phyloP scores from a whole-genome alignment of 2,888 invertebrate species.

The Melanotus villosus region DNA sequence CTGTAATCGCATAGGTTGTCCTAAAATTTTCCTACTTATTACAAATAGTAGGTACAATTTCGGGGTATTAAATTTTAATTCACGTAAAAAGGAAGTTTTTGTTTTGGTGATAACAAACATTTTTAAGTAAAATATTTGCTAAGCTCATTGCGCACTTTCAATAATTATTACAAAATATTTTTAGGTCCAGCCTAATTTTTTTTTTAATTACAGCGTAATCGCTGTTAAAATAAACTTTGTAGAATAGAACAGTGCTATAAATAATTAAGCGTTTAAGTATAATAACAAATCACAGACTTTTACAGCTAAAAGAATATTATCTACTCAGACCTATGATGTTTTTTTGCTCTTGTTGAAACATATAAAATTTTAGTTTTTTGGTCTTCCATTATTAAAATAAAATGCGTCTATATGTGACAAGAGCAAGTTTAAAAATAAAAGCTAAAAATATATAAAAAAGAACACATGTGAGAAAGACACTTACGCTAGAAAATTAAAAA shows the following conservation, averaged over 20 bases:
- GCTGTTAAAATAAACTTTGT: constrained; percentile 49
- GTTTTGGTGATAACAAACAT: neutral
- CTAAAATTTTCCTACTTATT: neutral
- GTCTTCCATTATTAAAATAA: too few species aligned
- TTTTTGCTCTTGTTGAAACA: neutral
- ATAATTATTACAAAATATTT: constrained; percentile 32
- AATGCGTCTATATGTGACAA: too few species aligned
- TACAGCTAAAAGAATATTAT: constrained; percentile 26
- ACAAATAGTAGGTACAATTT: neutral
- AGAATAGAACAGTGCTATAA: constrained; percentile 51
- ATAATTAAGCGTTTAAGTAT: constrained; percentile 46
- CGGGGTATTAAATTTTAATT: neutral
- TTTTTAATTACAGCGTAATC: constrained; percentile 21
- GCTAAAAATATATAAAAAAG: neutral
- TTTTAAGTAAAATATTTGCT: constrained; percentile 7
- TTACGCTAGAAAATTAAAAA: constrained; percentile 23
- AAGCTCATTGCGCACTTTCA: constrained; percentile 4
- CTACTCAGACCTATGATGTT: constrained; percentile 7
- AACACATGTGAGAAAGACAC: neutral
- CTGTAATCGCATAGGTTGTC: neutral
- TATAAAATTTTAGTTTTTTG: neutral
- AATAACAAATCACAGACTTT: constrained; percentile 60
- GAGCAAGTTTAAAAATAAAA: neutral
- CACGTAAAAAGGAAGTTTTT: neutral
- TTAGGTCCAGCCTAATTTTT: constrained; percentile 38